Evolutionary conservation across 2,797 vertebrate species (phyloP), one percentile per base, ranked within the genome.

Genomic region (Pipistrellus pygmaeus): DNA sequence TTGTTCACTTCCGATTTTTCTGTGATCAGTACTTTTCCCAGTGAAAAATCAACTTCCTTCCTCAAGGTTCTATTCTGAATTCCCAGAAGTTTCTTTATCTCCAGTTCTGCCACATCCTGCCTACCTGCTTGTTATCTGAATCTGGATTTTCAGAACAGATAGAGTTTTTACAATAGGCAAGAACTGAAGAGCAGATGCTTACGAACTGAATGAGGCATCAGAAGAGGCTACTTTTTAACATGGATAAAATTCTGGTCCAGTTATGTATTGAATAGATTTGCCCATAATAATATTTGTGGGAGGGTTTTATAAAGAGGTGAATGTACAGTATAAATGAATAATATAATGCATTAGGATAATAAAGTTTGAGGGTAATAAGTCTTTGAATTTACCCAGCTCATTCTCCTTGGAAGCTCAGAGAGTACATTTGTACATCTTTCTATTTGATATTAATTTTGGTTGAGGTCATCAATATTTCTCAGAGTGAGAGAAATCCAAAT

Each of bases 111-210:
- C 38, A 69, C 62, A 82, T 78, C 17, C 75, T 95, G 75, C n/a
- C 46, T 80, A 77, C 21, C n/a, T 53, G 23, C 32, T 82, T 90
- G 62, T 78, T 88, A 80, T 62, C 20, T 93, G 64, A 85, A 73
- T 75, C n/a, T 93, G 44, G 38, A 53, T 64, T 88, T 93, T 85
- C n/a, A 81, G n/a, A 88, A 48, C 32, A 85, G 30, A 77, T 11
- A 72, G 25, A n/a, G 9, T 78, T 80, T 93, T 88, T 62, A 85
- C 60, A 94, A 71, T 2, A 38, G 57, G 30, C 35, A 53, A 71
- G 48, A 86, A 48, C 21, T 25, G 30, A 92, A 92, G 30, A 62
- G 21, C 55, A 64, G 57, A 78, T 8, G 62, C 27, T 84, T 69
- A 38, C 21, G 57, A 69, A 91, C n/a, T 69, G 35, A 90, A 25